Evolutionary conservation across 2,113 vertebrate species (phyloP).

Genomic region (Halcyon malimbica): DNA sequence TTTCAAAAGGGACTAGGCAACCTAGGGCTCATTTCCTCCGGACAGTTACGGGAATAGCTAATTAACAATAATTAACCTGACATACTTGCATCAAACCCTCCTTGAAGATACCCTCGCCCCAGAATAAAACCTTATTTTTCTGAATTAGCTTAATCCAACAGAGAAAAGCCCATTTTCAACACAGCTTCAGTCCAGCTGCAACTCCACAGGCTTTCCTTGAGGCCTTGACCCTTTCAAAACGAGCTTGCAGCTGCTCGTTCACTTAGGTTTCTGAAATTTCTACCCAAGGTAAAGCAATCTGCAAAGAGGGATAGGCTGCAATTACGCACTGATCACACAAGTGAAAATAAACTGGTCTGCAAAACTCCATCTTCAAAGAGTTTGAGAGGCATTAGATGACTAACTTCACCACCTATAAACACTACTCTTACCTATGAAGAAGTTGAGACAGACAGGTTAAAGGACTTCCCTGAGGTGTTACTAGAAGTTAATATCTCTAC

Average conservation of each 20-base stretch:
- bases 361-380: not conserved
- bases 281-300: not conserved
- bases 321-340: not conserved
- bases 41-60: not conserved
- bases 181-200: not conserved
- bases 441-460: not conserved
- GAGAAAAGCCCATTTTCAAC: not conserved
- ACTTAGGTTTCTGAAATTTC: not conserved
- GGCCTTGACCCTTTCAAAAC: not conserved
- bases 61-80: constrained; percentile 5
- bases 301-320: not conserved
- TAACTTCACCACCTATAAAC: not conserved
- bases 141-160: not conserved
- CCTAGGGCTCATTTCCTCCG: not conserved
- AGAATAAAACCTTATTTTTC: not conserved
- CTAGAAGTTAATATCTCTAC: not conserved
- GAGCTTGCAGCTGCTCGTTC: not conserved
- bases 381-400: not conserved
- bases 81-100: not conserved
- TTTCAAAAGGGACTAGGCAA: not conserved
- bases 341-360: not conserved
- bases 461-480: not conserved
- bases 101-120: not conserved
- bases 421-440: not conserved
- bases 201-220: not conserved